These are phyloP conservation scores for Eugnorisma glareosa DNA, from an alignment of 2,888 invertebrate species.

Conservation along the genomic window DNA sequence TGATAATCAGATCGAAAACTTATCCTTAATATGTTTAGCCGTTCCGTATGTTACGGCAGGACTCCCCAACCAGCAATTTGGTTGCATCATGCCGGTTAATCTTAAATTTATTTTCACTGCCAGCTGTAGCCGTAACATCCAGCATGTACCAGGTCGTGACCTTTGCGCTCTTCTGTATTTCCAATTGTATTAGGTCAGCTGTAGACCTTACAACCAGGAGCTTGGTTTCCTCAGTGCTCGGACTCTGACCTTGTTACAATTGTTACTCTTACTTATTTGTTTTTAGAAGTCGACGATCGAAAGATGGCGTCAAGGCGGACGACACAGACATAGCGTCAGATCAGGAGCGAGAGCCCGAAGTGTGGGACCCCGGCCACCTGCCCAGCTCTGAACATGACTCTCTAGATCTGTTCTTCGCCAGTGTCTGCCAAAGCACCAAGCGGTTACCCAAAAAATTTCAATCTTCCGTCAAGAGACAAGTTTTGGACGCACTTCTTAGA, in stretches of 20 bases:
- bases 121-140: not conserved
- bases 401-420: constrained; percentile 86
- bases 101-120: not conserved
- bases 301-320: constrained; percentile 76
- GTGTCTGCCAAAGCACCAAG: constrained; percentile 85
- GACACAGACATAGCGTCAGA: constrained; percentile 78
- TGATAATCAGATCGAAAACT: not conserved
- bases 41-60: not conserved
- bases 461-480: constrained; percentile 79
- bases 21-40: not conserved
- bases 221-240: not conserved
- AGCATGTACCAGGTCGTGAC: not conserved
- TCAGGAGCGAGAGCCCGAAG: constrained; percentile 71
- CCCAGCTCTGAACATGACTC: constrained; percentile 74
- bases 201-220: not conserved
- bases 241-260: too few relatives aligned
- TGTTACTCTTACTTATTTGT: not conserved
- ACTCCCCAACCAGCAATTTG: not conserved
- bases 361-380: constrained; percentile 74
- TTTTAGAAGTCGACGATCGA: constrained; percentile 64
- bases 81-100: not conserved
- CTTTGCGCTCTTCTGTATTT: not conserved
- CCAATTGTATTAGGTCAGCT: not conserved
- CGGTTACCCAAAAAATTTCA: constrained; percentile 80
- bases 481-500: constrained; percentile 81